phyloP scores from a whole-genome alignment of 2,113 vertebrate genomes.

The Poeciliopsis retropinna region DNA sequence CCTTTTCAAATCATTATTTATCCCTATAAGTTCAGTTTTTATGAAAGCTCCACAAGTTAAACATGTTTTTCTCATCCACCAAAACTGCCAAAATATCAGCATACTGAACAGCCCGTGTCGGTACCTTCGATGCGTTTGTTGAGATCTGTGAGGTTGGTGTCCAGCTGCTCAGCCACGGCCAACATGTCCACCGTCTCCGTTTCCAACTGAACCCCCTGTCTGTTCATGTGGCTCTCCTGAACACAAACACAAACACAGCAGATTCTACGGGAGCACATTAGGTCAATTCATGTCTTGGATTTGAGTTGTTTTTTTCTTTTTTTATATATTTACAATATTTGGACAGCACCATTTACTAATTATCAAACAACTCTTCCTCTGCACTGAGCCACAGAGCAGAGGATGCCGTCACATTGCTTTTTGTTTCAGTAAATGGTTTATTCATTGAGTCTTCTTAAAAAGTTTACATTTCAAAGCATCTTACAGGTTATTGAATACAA shows the following conservation, averaged over 20 bases:
- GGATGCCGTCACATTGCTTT: neutral
- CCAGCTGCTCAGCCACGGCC: conserved; percentile 81
- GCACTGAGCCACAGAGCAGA: neutral
- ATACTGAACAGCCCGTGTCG: neutral
- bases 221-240: conserved; percentile 81
- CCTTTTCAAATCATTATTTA: neutral
- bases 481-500: too few relatives aligned
- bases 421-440: too few relatives aligned
- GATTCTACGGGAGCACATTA: neutral
- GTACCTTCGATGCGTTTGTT: conserved; percentile 86
- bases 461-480: too few relatives aligned
- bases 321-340: neutral
- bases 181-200: conserved; percentile 81
- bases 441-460: too few relatives aligned
- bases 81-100: neutral
- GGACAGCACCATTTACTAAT: neutral
- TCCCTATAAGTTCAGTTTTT: neutral
- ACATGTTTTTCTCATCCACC: neutral
- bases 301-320: neutral
- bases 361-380: too few relatives aligned
- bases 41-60: neutral
- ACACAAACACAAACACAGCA: conserved; percentile 34
- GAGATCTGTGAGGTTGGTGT: conserved; percentile 81
- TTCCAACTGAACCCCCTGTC: conserved; percentile 76
- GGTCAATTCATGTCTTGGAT: neutral